Evolutionary conservation across 2,797 vertebrate genomes (phyloP).

Genomic region (Staurois parvus): DNA sequence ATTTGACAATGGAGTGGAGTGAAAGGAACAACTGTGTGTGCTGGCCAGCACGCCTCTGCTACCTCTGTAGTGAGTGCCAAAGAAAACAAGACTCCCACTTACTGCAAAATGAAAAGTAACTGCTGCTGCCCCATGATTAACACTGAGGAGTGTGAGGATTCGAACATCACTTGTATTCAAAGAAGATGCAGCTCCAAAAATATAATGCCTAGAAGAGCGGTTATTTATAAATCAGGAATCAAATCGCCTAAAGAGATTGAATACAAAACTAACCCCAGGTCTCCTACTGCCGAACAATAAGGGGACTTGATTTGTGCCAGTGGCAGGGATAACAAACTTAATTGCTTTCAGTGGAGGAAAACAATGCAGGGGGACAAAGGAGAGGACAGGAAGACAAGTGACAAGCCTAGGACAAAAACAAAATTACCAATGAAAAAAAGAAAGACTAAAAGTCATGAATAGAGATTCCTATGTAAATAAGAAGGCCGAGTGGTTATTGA

Average conservation of each 20-base stretch:
- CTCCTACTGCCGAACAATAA: neutral
- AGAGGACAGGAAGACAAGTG: conserved; percentile 32
- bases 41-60: conserved; percentile 74
- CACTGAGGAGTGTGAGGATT: conserved; percentile 69
- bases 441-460: conserved; percentile 17
- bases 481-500: conserved; percentile 4
- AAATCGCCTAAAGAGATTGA: neutral
- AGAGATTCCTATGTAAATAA: conserved; percentile 25
- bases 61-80: conserved; percentile 79
- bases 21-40: conserved; percentile 82
- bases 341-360: conserved; percentile 27
- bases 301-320: conserved; percentile 25
- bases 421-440: neutral
- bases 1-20: conserved; percentile 77
- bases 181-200: conserved; percentile 62
- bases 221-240: conserved; percentile 32
- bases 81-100: conserved; percentile 76
- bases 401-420: conserved; percentile 31
- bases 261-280: neutral
- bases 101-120: conserved; percentile 71
- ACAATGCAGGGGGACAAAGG: conserved; percentile 18
- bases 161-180: conserved; percentile 59
- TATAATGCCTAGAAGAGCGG: conserved; percentile 34
- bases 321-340: conserved; percentile 23
- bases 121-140: conserved; percentile 72